Percentiles rank a stretch among this genome's conserved stretches.
Conservation (phyloP, 2,797 vertebrate species). For the Tokudaia muenninki region DNA sequence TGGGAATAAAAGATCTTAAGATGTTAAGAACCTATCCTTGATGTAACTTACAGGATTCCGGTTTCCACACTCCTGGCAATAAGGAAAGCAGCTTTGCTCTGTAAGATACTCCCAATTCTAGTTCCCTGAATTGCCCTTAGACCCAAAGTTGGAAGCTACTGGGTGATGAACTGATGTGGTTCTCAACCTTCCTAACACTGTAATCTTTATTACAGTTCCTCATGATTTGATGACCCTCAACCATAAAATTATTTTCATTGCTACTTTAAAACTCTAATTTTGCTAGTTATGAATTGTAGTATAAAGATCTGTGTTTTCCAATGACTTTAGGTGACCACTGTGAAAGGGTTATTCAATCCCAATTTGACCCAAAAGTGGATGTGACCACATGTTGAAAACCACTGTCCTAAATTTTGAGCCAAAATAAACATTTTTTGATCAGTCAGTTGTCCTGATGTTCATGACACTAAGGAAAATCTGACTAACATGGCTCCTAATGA, state of each 20-base stretch:
- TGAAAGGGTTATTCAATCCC: background rate
- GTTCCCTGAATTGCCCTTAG: background rate
- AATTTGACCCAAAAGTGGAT: background rate
- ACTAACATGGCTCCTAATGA: background rate
- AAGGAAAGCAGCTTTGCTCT: background rate
- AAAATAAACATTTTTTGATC: background rate
- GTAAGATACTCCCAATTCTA: too few species aligned
- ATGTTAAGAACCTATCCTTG: background rate
- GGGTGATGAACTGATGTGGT: background rate
- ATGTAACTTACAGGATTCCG: background rate
- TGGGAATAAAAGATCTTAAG: background rate
- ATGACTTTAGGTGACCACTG: background rate
- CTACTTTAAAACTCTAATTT: background rate
- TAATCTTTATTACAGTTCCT: background rate
- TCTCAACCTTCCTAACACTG: background rate
- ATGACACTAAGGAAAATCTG: background rate
- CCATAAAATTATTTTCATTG: background rate
- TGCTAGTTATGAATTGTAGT: background rate
- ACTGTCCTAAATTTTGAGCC: background rate
- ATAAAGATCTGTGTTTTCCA: background rate
- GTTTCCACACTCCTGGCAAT: background rate
- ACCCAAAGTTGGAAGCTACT: background rate
- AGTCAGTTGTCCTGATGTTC: background rate
- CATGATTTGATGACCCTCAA: too few species aligned
- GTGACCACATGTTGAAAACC: background rate